Evolutionary conservation across 2,888 invertebrate species (phyloP), one percentile per base, ranked within the genome.

Genomic region (Drosophila pseudotakahashii): DNA sequence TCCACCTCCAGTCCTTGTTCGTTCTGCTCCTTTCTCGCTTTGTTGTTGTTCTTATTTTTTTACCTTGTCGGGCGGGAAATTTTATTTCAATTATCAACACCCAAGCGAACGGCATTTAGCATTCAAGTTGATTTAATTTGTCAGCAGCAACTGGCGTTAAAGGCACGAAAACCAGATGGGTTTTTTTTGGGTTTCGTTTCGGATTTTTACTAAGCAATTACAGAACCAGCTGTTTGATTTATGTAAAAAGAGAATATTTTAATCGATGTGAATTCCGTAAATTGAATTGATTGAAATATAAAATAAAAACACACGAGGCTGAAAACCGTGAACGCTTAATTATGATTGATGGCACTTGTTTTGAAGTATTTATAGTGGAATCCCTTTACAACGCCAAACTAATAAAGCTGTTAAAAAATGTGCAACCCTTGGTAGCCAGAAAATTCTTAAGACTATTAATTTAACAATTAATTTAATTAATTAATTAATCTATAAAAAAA

Each of bases 51-150:
- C 11, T 60, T 66, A 44, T 55, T 71, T 69, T 55, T 64, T 58
- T 42, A 59, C 60, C 63, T 62, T 68, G 50, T 44, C 34, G 55
- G 63, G 48, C 67, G 48, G 69, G 45, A 75, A 87, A 73, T 81
- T 81, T 74, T 57, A 81, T 84, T 87, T 84, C 73, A 87, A 82
- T 82, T 87, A 82, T 72, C 75, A 76, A 88, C 85, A 75, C 61
- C 70, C 68, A 74, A 59, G 67, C 74, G 62, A 64, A 32, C 26
- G 55, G 41, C 55, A 60, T 67, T 66, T 54, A 71, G 52, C 41
- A 69, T 62, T 79, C 42, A 44, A 73, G 64, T 51, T 32, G 69
- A 52, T 64, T 70, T 76, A 67, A 80, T 80, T 80, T 76, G 67
- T 73, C 50, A 45, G 58, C 44, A 47, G 51, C 9, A 42, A 60